These are phyloP conservation scores for Aricia agestis DNA, from an alignment of 1,140 invertebrate genomes.

Conservation along the genomic window DNA sequence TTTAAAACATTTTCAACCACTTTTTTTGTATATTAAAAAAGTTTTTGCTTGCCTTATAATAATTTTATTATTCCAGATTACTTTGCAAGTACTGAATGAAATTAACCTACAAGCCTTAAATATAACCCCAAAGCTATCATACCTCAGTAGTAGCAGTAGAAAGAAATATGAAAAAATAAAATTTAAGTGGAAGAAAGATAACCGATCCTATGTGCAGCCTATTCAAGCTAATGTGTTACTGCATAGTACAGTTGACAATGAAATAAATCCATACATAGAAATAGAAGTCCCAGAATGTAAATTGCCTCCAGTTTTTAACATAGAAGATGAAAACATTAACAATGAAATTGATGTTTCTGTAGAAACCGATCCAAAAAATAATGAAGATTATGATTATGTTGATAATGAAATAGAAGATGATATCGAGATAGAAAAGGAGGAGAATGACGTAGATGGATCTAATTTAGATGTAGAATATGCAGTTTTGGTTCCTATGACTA, in stretches of 20 bases:
- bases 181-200: conserved; percentile 52
- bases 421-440: conserved; percentile 27
- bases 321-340: neutral
- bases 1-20: neutral
- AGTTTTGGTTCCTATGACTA: conserved; percentile 44
- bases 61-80: conserved; percentile 44
- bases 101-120: conserved; percentile 40
- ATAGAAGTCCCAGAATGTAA: neutral
- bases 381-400: neutral
- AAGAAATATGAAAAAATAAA: conserved; percentile 46
- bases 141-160: conserved; percentile 34
- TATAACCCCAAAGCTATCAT: conserved; percentile 44
- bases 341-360: neutral
- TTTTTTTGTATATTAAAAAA: too few relatives aligned
- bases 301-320: neutral
- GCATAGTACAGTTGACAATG: conserved; percentile 42
- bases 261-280: conserved; percentile 15
- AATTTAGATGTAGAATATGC: conserved; percentile 60
- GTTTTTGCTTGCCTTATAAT: too few relatives aligned
- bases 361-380: conserved; percentile 23
- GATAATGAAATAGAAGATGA: conserved; percentile 21
- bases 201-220: conserved; percentile 30
- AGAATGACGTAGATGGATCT: conserved; percentile 40
- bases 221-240: conserved; percentile 43
- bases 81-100: conserved; percentile 35